These are phyloP conservation scores for Kryphioiulus occultus DNA, from an alignment of 2,888 invertebrate genomes.

Conservation along the genomic window DNA sequence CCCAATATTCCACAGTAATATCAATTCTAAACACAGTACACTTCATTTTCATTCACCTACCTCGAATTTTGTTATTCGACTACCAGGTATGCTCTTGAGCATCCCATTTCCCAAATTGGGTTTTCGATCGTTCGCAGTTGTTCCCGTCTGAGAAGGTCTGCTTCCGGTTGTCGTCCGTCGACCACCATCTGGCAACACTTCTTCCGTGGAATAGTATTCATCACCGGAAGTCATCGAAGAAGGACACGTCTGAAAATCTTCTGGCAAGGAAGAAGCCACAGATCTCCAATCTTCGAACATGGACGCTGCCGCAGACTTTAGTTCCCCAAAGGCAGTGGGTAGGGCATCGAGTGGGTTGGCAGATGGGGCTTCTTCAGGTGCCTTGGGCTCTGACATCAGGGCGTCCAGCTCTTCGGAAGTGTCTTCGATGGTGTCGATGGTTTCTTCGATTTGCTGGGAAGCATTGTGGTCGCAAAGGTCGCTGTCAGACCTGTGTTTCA, in stretches of 20 bases:
- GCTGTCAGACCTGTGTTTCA: slow-evolving; percentile 50
- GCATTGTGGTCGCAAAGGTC: slow-evolving; percentile 50
- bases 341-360: slow-evolving; percentile 31
- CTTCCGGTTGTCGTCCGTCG: background rate
- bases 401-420: slow-evolving; percentile 18
- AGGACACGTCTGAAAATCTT: slow-evolving; percentile 51
- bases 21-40: too few species aligned
- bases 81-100: background rate
- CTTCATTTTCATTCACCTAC: background rate
- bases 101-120: background rate
- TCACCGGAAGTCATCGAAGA: slow-evolving; percentile 46
- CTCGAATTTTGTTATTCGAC: background rate
- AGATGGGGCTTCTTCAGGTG: slow-evolving; percentile 10
- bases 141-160: background rate
- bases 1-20: too few species aligned
- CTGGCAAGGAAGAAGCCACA: slow-evolving; percentile 45
- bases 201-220: slow-evolving; percentile 50
- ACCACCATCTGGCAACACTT: background rate
- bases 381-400: slow-evolving; percentile 47
- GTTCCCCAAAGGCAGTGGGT: background rate
- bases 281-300: slow-evolving; percentile 52
- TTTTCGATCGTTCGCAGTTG: background rate
- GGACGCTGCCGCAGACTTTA: slow-evolving; percentile 40
- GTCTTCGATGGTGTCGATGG: slow-evolving; percentile 46
- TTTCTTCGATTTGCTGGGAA: slow-evolving; percentile 47